Evolutionary conservation across 2,888 invertebrate species (phyloP).

Genomic region (Antheraea assamensis): DNA sequence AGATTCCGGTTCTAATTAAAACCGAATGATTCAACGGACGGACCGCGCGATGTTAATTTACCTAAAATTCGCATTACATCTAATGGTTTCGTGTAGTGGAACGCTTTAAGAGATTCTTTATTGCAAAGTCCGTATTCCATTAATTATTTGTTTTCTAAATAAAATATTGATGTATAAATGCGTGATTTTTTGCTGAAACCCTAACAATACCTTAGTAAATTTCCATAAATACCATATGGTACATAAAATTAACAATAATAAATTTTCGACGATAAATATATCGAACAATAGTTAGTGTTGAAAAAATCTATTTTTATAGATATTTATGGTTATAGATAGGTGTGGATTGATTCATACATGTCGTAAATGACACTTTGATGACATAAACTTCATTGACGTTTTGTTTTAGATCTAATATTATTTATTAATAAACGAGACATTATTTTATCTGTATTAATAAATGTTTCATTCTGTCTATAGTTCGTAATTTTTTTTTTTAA

Average conservation of each 20-base stretch:
- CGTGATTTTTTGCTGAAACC: conserved; percentile 8
- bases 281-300: too few species aligned
- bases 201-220: not conserved
- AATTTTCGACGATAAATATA: not conserved
- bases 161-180: conserved; percentile 20
- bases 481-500: too few species aligned
- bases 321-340: not conserved
- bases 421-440: not conserved
- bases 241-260: not conserved
- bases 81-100: conserved; percentile 49
- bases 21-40: conserved; percentile 63
- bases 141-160: conserved; percentile 36
- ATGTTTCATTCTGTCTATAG: too few species aligned
- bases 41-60: conserved; percentile 60
- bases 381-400: not conserved
- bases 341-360: not conserved
- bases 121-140: conserved; percentile 36
- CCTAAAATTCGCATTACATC: conserved; percentile 64
- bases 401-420: not conserved
- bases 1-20: conserved; percentile 74
- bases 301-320: not conserved
- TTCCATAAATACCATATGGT: not conserved
- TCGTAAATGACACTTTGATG: not conserved
- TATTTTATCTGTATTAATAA: not conserved
- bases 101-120: conserved; percentile 43